Base-by-base conservation (phyloP, 2,113 vertebrate species). In the Oryzias curvinotus region DNA sequence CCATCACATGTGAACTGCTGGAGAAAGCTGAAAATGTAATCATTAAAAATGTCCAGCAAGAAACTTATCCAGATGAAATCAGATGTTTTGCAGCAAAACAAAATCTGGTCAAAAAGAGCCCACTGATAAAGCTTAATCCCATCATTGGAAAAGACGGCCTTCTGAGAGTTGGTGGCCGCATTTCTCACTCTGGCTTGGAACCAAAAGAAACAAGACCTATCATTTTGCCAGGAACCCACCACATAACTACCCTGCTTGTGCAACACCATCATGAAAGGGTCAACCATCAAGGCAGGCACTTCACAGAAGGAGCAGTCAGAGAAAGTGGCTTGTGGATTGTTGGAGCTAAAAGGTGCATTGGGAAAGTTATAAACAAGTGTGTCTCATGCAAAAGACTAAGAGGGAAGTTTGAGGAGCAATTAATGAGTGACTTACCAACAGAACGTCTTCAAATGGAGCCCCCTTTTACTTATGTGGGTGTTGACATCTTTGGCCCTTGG, bases 351-450 rank as follows among this genome's bases (percentile, higher is more conserved):
- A 7, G 48, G 1, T 2, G 17, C 1, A 50, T 50, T n/a, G 18
- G 46, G 18, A 12, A 10, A 7, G 1, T 50, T 1, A 1, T 50
- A 3, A 8, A 21, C 52, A 55, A 12, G 21, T 84, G 74, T 52
- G 13, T 69, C 52, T 68, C n/a, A 15, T 78, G 71, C 21, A 63
- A 46, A 1, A 81, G 65, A 14, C 51, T 75, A 5, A 21, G 59
- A 3, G 57, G 68, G 14, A 68, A 43, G n/a, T 51, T 15, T 0
- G 57, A 73, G 19, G 42, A 67, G 28, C 69, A 80, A 16, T 62
- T 73, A 43, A 77, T 80, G 81, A 77, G 65, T 28, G 42, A 51
- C 7, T 21, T 80, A 3, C 80, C 61, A 43, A 21, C 46, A 7
- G 61, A 65, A 36, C 43, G 3, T 4, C 28, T 69, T 21, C 53